Percentiles rank a stretch among this genome's conserved stretches.
Evolutionary conservation across 1,140 invertebrate species (phyloP).

Genomic region (Homalodisca vitripennis): DNA sequence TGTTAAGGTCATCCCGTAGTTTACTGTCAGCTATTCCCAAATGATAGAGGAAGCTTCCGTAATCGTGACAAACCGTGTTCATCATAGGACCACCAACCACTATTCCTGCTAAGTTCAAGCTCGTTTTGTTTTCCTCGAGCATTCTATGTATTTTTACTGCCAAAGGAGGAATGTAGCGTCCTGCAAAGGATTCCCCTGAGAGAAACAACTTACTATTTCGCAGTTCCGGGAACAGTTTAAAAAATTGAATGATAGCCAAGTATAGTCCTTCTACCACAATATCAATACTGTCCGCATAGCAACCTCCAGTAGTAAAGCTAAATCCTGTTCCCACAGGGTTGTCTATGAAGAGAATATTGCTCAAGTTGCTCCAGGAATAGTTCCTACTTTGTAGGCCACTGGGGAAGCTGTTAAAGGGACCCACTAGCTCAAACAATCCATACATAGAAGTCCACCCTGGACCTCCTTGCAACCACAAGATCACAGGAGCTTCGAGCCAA

Average conservation of each 20-base stretch:
- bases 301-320: conserved; percentile 65
- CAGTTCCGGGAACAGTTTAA: conserved; percentile 66
- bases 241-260: conserved; percentile 58
- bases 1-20: conserved; percentile 48
- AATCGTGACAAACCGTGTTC: conserved; percentile 75
- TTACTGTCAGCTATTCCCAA: conserved; percentile 56
- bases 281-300: conserved; percentile 65
- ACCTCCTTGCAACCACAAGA: conserved; percentile 75
- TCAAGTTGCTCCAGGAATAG: conserved; percentile 30
- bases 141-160: conserved; percentile 63
- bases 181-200: conserved; percentile 85
- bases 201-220: conserved; percentile 69
- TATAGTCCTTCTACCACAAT: conserved; percentile 45
- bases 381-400: conserved; percentile 20
- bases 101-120: conserved; percentile 72
- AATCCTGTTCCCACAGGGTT: conserved; percentile 55
- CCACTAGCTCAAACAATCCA: conserved; percentile 68
- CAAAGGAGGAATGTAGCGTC: conserved; percentile 80
- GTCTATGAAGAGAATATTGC: conserved; percentile 68
- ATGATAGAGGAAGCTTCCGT: conserved; percentile 79
- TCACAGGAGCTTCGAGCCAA: conserved; percentile 56
- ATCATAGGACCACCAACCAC: conserved; percentile 82
- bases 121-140: conserved; percentile 60
- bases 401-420: conserved; percentile 17
- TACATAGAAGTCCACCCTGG: conserved; percentile 68